Evolutionary conservation across 92 coral and sea anemone species (phyloP).

Genomic region (Heteractis magnifica): DNA sequence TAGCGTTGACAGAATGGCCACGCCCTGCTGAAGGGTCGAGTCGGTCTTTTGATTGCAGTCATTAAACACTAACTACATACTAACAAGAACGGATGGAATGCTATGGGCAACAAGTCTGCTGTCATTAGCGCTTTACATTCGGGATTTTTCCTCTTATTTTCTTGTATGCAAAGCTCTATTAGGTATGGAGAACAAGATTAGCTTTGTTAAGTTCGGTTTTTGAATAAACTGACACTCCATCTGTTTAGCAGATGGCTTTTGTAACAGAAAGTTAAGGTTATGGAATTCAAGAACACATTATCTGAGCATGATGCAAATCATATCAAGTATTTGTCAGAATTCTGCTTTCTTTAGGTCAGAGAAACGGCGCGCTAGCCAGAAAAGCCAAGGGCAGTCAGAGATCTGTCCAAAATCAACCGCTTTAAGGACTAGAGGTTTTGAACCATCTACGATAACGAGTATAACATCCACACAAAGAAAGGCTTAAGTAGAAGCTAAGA

Average conservation of each 20-base stretch:
- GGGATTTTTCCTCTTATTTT: neutral
- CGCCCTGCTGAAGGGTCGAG: neutral
- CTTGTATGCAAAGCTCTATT: neutral
- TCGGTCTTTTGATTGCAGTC: neutral
- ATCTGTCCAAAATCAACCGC: neutral
- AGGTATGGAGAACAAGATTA: neutral
- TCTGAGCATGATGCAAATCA: neutral
- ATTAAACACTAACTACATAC: neutral
- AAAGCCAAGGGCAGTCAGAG: neutral
- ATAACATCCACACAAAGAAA: too few species aligned
- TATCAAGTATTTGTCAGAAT: neutral
- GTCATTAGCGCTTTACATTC: neutral
- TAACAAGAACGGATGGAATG: neutral
- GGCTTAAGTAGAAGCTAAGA: neutral
- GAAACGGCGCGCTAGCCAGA: neutral
- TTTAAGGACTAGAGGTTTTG: neutral
- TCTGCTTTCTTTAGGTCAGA: neutral
- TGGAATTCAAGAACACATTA: neutral
- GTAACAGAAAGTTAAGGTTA: neutral
- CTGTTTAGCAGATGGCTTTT: neutral
- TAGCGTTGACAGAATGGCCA: neutral
- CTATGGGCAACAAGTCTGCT: neutral
- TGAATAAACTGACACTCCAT: neutral
- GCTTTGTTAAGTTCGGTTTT: neutral
- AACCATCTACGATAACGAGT: neutral